Evolutionary conservation across 2,888 invertebrate species (phyloP), one percentile per base, ranked within the genome.

Genomic region (Melinaea marsaeus): DNA sequence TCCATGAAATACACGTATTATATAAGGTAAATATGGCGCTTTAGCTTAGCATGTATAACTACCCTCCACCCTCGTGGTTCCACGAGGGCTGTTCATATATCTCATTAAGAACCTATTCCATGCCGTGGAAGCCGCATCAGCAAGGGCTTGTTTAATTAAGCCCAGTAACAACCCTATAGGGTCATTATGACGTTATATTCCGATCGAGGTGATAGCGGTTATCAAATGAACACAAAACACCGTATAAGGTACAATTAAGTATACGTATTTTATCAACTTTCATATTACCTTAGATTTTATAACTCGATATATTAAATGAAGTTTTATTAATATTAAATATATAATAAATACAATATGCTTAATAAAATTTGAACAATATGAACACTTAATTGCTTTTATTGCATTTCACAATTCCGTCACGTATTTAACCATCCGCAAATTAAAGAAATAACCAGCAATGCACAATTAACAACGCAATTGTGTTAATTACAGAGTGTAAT

Each of bases 41-140:
- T 22, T 9, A 33, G 32, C 32, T 11, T 13, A 7, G 22, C 48
- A 58, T 42, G 11, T 42, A 42, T 42, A 42, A 42, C 42, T 42
- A 9, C 9, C 42, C 1, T 51, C 7, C 42, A 0, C 0, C 74
- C 58, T 70, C 80, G 65, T 80, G 74, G 77, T 64, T 55, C 55
- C 57, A 58, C 68, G 75, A 78, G 76, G 75, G 74, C 73, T 73
- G 74, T 60, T 62, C 76, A 78, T 80, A 79, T 78, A 83, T 80
- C 79, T 83, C 79, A 80, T 80, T 77, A 80, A 80, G 77, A 75
- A 79, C 79, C 79, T 80, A 79, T 80, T 79, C 76, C 73, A 79
- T 75, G 75, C 77, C 72, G 70, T 70, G 72, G 72, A 72, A 72
- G 75, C 81, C 82, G 75, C 81, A 81, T 42, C 42, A 42, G 42